phyloP scores from a whole-genome alignment of 2,113 vertebrate genomes.

The Anser brachyrhynchus region DNA sequence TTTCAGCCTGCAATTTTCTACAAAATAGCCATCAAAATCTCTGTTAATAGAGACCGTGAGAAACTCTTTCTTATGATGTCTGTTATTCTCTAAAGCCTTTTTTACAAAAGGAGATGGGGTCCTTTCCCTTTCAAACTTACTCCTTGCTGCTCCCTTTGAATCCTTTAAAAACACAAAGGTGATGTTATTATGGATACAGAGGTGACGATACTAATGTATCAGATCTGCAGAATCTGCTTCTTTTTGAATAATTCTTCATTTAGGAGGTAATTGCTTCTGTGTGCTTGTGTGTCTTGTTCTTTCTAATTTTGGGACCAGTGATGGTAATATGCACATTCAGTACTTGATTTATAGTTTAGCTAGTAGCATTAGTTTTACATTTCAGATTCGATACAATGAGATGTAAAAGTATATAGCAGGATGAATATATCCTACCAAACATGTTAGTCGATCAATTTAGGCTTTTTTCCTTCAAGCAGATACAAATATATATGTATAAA shows the following conservation, averaged over 20 bases:
- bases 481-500: neutral
- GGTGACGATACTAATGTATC: neutral
- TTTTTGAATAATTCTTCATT: neutral
- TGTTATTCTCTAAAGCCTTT: neutral
- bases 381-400: neutral
- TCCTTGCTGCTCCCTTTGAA: neutral
- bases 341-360: neutral
- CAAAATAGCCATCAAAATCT: neutral
- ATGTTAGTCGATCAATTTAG: neutral
- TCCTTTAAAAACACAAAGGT: neutral
- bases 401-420: neutral
- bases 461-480: neutral
- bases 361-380: neutral
- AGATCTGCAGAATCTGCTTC: neutral
- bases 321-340: neutral
- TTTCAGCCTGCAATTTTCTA: neutral
- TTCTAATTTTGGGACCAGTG: neutral
- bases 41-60: neutral
- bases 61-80: neutral
- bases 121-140: neutral
- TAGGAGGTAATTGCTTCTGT: neutral
- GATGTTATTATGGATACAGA: neutral
- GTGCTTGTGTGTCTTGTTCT: neutral
- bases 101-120: neutral
- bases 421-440: neutral